Percentiles rank a stretch among this genome's conserved stretches.
These are phyloP conservation scores for Elaeidobius kamerunicus DNA, from an alignment of 2,888 invertebrate genomes.

Conservation along the genomic window DNA sequence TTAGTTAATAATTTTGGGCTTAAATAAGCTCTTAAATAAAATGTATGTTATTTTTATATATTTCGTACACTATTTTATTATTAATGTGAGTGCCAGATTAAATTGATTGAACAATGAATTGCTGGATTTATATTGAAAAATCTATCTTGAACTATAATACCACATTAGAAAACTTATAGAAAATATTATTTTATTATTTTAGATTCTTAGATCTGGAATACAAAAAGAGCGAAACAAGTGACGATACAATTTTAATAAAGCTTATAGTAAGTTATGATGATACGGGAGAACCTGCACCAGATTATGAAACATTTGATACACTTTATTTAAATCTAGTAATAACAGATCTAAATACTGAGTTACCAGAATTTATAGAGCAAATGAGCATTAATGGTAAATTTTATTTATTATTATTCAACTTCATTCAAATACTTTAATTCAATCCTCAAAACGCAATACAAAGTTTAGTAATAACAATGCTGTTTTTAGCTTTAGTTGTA, in stretches of 20 bases:
- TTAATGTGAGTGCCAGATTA: too few species aligned
- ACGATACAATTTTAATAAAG: constrained; percentile 29
- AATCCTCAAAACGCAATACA: neutral
- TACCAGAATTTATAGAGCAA: constrained; percentile 44
- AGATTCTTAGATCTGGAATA: constrained; percentile 42
- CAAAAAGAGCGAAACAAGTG: constrained; percentile 4
- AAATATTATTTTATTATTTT: too few species aligned
- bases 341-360: constrained; percentile 37
- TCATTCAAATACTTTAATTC: too few species aligned
- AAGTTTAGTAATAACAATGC: neutral
- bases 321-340: constrained; percentile 35
- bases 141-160: too few species aligned
- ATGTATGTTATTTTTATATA: too few species aligned
- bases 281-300: constrained; percentile 34
- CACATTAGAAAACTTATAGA: too few species aligned
- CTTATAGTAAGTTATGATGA: constrained; percentile 32
- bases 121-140: too few species aligned
- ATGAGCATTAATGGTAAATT: constrained; percentile 53
- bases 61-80: too few species aligned
- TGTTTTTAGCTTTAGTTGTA: constrained; percentile 54
- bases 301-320: constrained; percentile 40
- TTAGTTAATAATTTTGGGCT: too few species aligned
- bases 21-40: too few species aligned
- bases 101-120: too few species aligned
- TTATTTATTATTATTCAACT: neutral